phyloP scores from a whole-genome alignment of 1,140 invertebrate genomes.

The Pseudomyrmex dendroicus region DNA sequence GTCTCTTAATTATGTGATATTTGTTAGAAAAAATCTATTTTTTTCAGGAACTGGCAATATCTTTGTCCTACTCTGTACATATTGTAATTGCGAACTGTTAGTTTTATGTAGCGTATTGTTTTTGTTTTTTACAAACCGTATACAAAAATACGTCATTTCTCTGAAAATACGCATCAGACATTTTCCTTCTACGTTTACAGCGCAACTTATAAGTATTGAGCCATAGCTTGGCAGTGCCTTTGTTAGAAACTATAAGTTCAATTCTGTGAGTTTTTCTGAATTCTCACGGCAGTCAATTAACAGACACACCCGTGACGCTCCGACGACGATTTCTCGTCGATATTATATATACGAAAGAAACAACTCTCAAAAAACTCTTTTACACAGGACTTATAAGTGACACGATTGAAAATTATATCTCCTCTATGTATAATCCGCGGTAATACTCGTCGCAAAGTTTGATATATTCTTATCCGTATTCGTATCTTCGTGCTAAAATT shows the following conservation, averaged over 20 bases:
- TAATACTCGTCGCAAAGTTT: conserved; percentile 78
- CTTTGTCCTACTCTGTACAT: not conserved
- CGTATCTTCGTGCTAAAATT: conserved; percentile 81
- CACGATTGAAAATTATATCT: conserved; percentile 73
- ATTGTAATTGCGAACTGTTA: not conserved
- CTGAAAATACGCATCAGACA: conserved; percentile 57
- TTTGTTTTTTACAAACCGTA: conserved; percentile 67
- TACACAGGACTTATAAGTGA: conserved; percentile 45
- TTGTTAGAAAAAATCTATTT: too few relatives aligned
- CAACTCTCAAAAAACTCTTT: conserved; percentile 51
- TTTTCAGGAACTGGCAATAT: not conserved
- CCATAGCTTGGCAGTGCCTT: conserved; percentile 82
- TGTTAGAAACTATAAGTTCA: conserved; percentile 68
- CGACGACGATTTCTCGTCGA: conserved; percentile 56
- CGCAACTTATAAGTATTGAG: conserved; percentile 81
- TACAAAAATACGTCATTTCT: conserved; percentile 78
- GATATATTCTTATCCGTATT: conserved; percentile 81
- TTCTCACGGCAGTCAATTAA: conserved; percentile 41
- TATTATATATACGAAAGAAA: conserved; percentile 45
- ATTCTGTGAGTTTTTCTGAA: conserved; percentile 58
- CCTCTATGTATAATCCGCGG: conserved; percentile 77
- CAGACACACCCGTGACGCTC: conserved; percentile 48
- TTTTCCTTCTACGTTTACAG: conserved; percentile 75
- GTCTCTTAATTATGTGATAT: too few relatives aligned
- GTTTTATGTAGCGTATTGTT: not conserved